Evolutionary conservation across 2,888 invertebrate species (phyloP).

Genomic region (Capitulum mitella): DNA sequence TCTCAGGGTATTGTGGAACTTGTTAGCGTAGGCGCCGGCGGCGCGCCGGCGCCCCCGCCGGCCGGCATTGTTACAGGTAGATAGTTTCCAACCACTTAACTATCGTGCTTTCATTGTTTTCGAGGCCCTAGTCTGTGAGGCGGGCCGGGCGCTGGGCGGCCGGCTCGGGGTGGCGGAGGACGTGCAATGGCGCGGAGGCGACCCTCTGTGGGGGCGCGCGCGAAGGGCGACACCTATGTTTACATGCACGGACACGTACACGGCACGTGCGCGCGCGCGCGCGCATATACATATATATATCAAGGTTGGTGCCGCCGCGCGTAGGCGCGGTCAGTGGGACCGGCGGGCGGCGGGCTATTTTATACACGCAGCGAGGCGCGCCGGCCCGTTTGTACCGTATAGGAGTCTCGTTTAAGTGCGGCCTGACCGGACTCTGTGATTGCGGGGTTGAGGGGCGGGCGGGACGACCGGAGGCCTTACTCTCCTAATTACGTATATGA

Average conservation of each 20-base stretch:
- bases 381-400: neutral
- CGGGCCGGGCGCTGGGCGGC: too few species aligned
- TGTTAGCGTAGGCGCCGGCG: neutral
- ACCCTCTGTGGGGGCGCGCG: neutral
- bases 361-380: neutral
- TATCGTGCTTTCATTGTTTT: conserved; percentile 24
- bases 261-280: neutral
- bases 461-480: too few species aligned
- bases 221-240: too few species aligned
- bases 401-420: neutral
- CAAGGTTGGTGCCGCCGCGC: neutral
- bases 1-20: conserved; percentile 25
- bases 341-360: neutral
- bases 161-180: neutral
- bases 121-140: neutral
- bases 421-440: neutral
- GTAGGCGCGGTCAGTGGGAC: neutral
- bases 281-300: neutral
- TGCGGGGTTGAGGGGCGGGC: neutral
- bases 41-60: neutral
- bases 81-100: conserved; percentile 24
- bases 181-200: neutral
- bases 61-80: neutral
- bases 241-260: too few species aligned
- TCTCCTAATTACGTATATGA: conserved; percentile 11